phyloP scores from a whole-genome alignment of 2,888 invertebrate genomes.

The Agrochola lota region DNA sequence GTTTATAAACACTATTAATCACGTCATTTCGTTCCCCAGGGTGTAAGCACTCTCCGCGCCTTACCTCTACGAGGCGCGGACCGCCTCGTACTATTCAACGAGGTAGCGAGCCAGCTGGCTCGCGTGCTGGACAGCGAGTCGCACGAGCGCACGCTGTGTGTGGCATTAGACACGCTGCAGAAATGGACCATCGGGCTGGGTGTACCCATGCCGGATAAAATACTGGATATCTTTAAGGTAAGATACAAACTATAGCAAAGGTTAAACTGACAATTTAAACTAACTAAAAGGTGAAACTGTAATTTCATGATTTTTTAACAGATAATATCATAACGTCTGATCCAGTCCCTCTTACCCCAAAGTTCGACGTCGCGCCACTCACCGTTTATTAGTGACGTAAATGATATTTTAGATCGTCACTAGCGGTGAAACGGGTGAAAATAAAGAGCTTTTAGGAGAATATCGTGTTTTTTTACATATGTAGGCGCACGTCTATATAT shows the following conservation, averaged over 20 bases:
- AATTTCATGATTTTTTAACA: not conserved
- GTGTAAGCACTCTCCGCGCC: constrained; percentile 80
- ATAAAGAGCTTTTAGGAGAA: too few species aligned
- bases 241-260: not conserved
- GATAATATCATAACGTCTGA: not conserved
- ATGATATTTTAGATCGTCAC: not conserved
- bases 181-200: constrained; percentile 92
- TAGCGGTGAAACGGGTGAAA: too few species aligned
- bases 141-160: constrained; percentile 97
- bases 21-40: constrained; percentile 67
- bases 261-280: too few species aligned
- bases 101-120: constrained; percentile 92
- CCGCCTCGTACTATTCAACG: constrained; percentile 89
- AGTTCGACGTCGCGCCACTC: not conserved
- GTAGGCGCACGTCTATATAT: not conserved
- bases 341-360: not conserved
- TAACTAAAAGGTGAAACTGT: not conserved
- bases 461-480: too few species aligned
- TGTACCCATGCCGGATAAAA: constrained; percentile 69
- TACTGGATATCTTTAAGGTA: constrained; percentile 73
- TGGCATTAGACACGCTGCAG: constrained; percentile 95
- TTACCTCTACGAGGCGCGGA: constrained; percentile 92
- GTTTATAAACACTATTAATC: not conserved
- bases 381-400: not conserved
- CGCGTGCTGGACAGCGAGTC: constrained; percentile 96